Conservation (phyloP, 2,113 vertebrate genomes). For the Podarcis cretensis region DNA sequence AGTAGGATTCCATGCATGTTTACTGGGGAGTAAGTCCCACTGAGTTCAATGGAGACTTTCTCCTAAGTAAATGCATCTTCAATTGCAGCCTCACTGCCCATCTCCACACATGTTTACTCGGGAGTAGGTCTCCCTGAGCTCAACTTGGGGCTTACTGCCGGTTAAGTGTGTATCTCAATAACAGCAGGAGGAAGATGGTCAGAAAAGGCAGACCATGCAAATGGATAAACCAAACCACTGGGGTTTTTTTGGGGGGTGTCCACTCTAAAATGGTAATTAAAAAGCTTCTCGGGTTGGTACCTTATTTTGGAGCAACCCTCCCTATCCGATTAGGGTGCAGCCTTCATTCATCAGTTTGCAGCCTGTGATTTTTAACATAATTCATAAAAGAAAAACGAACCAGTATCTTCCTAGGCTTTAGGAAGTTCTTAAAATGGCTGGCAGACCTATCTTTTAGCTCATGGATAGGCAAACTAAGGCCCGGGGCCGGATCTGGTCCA, state of each 20-base stretch:
- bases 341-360: neutral
- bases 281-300: no score
- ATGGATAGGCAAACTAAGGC: no score
- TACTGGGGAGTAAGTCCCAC: neutral
- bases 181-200: neutral
- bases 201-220: neutral
- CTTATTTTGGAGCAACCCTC: neutral
- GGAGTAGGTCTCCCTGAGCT: neutral
- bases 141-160: neutral
- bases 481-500: no score
- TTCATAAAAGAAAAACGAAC: neutral
- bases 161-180: neutral
- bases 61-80: neutral
- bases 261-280: neutral
- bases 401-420: neutral
- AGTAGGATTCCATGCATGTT: neutral
- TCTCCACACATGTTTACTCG: neutral
- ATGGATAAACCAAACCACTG: neutral
- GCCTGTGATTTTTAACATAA: neutral
- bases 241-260: neutral
- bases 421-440: neutral
- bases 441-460: no score
- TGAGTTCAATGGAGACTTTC: neutral
- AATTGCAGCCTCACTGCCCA: neutral
- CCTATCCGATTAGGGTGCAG: neutral